Percentiles rank a stretch among this genome's conserved stretches.
These are phyloP conservation scores for Aradophagus sp. DNA, from an alignment of 1,140 invertebrate species.

Conservation along the genomic window DNA sequence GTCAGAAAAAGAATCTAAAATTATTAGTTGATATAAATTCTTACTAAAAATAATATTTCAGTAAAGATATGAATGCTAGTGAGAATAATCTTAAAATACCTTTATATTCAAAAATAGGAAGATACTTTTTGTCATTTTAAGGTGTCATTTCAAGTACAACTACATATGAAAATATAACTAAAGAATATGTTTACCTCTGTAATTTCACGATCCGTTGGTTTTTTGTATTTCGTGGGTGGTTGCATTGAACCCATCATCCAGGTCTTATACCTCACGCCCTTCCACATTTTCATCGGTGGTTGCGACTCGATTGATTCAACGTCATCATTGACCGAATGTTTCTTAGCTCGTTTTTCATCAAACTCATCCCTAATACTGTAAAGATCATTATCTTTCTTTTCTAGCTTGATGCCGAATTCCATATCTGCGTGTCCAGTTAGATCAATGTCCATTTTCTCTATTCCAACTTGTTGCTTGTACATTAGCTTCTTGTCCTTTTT, in stretches of 20 bases:
- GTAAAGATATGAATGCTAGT: too few species aligned
- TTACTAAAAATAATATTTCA: too few species aligned
- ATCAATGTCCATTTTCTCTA: slow-evolving; percentile 61
- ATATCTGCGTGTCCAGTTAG: slow-evolving; percentile 49
- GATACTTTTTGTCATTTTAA: too few species aligned
- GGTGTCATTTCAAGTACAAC: too few species aligned
- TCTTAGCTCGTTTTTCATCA: slow-evolving; percentile 74
- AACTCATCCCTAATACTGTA: slow-evolving; percentile 76
- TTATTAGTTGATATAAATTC: too few species aligned
- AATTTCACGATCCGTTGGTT: slow-evolving; percentile 86
- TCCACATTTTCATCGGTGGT: slow-evolving; percentile 81
- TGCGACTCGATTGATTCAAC: slow-evolving; percentile 68
- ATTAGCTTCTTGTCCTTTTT: slow-evolving; percentile 64
- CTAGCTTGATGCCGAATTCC: slow-evolving; percentile 49
- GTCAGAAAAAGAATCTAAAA: too few species aligned
- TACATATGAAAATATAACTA: slow-evolving; percentile 2
- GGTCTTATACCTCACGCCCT: slow-evolving; percentile 82
- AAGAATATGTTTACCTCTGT: slow-evolving; percentile 79
- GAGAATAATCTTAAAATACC: too few species aligned
- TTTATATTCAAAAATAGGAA: too few species aligned
- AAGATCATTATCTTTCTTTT: slow-evolving; percentile 62
- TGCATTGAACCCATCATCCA: slow-evolving; percentile 81
- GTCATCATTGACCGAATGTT: slow-evolving; percentile 67
- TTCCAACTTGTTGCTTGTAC: slow-evolving; percentile 56
- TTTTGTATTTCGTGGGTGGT: slow-evolving; percentile 82